Conservation (phyloP, 2,113 vertebrate genomes). For the Elachura formosa region DNA sequence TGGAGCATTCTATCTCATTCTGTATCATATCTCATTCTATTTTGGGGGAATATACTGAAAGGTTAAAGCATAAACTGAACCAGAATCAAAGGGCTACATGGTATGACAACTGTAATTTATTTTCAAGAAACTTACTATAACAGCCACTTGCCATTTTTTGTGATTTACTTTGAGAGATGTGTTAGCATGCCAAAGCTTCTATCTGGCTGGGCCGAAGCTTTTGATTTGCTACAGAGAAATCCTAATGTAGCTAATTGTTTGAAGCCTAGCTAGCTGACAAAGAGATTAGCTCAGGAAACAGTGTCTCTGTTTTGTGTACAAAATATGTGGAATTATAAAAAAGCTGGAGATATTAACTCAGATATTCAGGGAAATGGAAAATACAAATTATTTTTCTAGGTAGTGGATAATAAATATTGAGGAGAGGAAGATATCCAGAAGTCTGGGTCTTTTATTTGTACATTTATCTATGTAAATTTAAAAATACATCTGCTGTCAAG, state of each 20-base stretch:
- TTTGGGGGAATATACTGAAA: neutral
- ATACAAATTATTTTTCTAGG: neutral
- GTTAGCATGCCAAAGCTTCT: neutral
- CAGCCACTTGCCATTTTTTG: neutral
- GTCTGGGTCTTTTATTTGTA: neutral
- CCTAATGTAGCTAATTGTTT: slow-evolving; percentile 4
- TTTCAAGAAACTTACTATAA: neutral
- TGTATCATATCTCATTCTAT: neutral
- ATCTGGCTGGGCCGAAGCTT: neutral
- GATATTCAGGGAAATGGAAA: neutral
- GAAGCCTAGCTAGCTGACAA: neutral
- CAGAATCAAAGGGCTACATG: neutral
- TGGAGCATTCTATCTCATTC: neutral
- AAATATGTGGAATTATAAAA: neutral
- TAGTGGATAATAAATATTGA: neutral
- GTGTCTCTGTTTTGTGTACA: neutral
- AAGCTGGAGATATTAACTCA: neutral
- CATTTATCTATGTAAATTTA: neutral
- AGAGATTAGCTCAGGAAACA: neutral
- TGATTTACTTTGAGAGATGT: neutral
- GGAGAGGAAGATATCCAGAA: neutral
- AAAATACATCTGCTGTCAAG: neutral
- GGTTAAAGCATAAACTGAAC: neutral
- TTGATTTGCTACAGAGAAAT: neutral
- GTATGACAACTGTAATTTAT: neutral